Base-by-base conservation (phyloP, 2,113 vertebrate genomes). In the Semnornis frantzii region DNA sequence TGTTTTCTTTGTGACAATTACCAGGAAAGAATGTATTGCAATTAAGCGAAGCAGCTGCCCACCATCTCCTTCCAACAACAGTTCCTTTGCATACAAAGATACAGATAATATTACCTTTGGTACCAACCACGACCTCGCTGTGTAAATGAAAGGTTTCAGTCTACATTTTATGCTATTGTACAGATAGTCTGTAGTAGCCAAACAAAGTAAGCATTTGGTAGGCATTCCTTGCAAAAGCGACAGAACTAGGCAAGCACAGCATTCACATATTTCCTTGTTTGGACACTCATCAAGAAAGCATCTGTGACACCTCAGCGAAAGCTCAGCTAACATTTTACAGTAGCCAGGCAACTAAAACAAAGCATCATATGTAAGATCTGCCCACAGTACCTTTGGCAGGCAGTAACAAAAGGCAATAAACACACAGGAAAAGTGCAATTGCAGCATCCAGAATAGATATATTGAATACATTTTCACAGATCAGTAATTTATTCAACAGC, bases 291-390 rank as follows among this genome's bases (percentile, higher is more conserved):
- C 93, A 82, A 90, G 78, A 96, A 96, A 94, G 94, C 93, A 88
- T 89, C 59, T 48, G 50, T 92, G 90, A 91, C 87, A 95, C 31
- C 37, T 94, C 86, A 94, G 92, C 78, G 86, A 89, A 89, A 73
- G 94, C 88, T 89, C 92, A 89, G 79, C 94, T 77, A 95, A 95
- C 72, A 72, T 83, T 88, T 96, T 90, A 91, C 90, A 95, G 93
- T 94, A 94, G 96, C 96, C 90, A 95, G 84, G 95, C 52, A 92
- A 96, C 94, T 96, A 87, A 95, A 97, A 89, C 76, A 94, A 96
- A 97, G 94, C 87, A 81, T 88, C 30, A 68, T 73, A 86, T 2
- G 20, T 76, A 91, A 88, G 59, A 92, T 73, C 86, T 95, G 73
- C 72, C 76, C 77, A 80, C 64, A 42, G 93, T 65, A 69, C 83